phyloP scores from a whole-genome alignment of 2,888 invertebrate genomes.

The Ennomos erosarius region DNA sequence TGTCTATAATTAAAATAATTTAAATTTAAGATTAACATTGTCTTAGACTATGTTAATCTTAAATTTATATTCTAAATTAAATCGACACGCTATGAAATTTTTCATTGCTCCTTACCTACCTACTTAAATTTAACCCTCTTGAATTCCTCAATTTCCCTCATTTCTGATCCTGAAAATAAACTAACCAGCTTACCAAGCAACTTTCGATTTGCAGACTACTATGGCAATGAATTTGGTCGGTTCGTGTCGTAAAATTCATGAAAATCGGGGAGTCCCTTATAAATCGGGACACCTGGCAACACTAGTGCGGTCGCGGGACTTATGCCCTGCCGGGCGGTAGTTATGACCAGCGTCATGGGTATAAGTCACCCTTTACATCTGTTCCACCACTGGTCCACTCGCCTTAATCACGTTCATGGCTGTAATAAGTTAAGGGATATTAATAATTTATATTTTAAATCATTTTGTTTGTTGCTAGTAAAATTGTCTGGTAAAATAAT shows the following conservation, averaged over 20 bases:
- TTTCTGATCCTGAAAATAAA: constrained; percentile 2
- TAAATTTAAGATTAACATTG: too few relatives aligned
- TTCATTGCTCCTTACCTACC: too few relatives aligned
- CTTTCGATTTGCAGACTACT: constrained; percentile 19
- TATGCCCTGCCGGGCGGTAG: constrained; percentile 74
- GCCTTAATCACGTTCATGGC: constrained; percentile 52
- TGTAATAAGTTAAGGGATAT: constrained; percentile 22
- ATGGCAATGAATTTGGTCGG: constrained; percentile 20
- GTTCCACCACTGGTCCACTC: constrained; percentile 64
- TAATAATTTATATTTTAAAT: too few relatives aligned
- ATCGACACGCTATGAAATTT: too few relatives aligned
- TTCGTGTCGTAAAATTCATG: constrained; percentile 26
- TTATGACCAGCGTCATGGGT: constrained; percentile 69
- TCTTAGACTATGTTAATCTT: too few relatives aligned
- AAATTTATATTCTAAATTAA: too few relatives aligned
- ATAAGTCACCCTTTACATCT: constrained; percentile 73
- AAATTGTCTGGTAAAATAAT: too few relatives aligned
- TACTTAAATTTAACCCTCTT: too few relatives aligned
- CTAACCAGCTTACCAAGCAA: constrained; percentile 12
- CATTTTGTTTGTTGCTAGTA: too few relatives aligned
- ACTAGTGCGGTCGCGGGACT: constrained; percentile 71
- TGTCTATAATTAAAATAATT: too few relatives aligned
- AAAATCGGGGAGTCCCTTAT: constrained; percentile 26
- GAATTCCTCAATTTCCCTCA: neutral
- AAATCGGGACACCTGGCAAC: constrained; percentile 31